Conservation (phyloP, 2,113 vertebrate genomes). For the Neotragus moschatus region DNA sequence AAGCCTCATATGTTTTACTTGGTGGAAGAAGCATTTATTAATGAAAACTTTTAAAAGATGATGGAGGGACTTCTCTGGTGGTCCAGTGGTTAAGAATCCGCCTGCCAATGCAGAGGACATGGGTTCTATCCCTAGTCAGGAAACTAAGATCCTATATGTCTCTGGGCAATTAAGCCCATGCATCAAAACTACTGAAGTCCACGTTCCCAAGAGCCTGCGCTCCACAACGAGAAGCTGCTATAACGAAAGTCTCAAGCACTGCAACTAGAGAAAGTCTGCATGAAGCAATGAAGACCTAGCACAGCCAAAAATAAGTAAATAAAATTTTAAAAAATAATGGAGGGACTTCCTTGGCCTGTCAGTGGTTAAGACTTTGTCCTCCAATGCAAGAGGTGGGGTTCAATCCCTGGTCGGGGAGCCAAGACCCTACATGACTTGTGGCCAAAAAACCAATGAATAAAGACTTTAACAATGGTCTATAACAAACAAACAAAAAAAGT, state of each 20-base stretch:
- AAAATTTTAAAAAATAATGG: neutral
- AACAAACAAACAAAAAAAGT: neutral
- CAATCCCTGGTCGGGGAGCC: neutral
- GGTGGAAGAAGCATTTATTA: neutral
- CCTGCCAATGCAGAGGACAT: neutral
- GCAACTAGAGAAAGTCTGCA: neutral
- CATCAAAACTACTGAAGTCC: neutral
- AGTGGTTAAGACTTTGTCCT: neutral
- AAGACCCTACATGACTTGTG: neutral
- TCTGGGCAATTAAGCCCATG: neutral
- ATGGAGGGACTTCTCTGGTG: neutral
- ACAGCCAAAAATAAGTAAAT: neutral
- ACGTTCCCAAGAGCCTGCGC: neutral
- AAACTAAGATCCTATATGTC: neutral
- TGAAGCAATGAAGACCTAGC: neutral
- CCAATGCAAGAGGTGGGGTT: neutral
- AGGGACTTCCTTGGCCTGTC: neutral
- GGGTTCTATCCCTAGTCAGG: neutral
- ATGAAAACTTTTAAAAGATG: neutral
- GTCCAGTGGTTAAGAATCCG: neutral
- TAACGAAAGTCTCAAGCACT: neutral
- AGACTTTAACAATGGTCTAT: neutral
- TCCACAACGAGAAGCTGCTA: neutral
- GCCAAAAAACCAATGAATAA: neutral
- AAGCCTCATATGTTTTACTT: neutral